A percentile compares a stretch with the other conserved stretches of the same genome.
Evolutionary conservation across 2,888 invertebrate genomes (phyloP).

Genomic region (Scaptodrosophila latifasciaeformis): DNA sequence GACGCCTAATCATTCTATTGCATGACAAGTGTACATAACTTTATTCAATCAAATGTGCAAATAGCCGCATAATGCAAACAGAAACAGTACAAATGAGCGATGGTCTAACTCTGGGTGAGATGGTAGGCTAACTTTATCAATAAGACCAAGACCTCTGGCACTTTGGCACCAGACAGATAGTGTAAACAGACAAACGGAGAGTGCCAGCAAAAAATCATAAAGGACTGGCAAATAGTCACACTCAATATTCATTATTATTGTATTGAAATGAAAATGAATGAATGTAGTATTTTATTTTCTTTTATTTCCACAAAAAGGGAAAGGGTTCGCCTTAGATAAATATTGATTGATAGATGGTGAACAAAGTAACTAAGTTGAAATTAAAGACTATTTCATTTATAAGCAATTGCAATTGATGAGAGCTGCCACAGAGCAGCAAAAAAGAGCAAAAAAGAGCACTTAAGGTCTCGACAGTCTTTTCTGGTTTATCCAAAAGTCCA

Average conservation of each 20-base stretch:
- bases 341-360: constrained; percentile 36
- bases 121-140: no score
- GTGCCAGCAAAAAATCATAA: neutral
- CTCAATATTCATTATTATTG: constrained; percentile 11
- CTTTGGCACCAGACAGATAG: no score
- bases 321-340: no score
- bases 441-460: no score
- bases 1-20: constrained; percentile 55
- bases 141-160: neutral
- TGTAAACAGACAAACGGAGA: constrained; percentile 17
- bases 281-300: no score
- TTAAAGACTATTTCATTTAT: constrained; percentile 44
- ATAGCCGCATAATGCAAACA: constrained; percentile 37
- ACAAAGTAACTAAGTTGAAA: neutral
- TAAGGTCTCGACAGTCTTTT: no score
- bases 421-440: no score
- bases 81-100: constrained; percentile 31
- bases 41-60: constrained; percentile 41
- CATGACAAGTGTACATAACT: constrained; percentile 55
- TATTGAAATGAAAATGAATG: constrained; percentile 26
- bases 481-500: no score
- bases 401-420: constrained; percentile 49
- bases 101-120: no score
- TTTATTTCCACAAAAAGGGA: constrained; percentile 46
- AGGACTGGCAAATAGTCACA: neutral